These are phyloP conservation scores for Ceratina calcarata DNA, from an alignment of 1,140 invertebrate genomes.

Conservation along the genomic window DNA sequence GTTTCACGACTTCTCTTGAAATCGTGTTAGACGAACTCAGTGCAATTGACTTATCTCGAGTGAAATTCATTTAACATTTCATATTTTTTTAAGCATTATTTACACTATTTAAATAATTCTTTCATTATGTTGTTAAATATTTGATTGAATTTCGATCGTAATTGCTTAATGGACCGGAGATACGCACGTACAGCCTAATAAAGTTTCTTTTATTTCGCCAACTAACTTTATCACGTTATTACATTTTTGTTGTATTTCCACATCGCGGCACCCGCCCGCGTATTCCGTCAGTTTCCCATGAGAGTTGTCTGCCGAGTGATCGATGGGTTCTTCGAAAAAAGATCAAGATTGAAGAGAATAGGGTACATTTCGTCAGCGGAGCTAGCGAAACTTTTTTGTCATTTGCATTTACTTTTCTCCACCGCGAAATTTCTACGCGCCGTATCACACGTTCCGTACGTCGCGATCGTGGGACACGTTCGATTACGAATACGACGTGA, in stretches of 20 bases:
- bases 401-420: conserved; percentile 39
- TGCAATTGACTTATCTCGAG: too few species aligned
- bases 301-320: conserved; percentile 51
- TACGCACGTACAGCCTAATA: too few species aligned
- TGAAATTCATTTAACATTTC: too few species aligned
- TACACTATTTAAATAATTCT: too few species aligned
- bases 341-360: conserved; percentile 61
- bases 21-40: neutral
- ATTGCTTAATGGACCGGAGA: too few species aligned
- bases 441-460: neutral
- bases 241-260: conserved; percentile 51
- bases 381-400: conserved; percentile 35
- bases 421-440: conserved; percentile 18
- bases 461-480: neutral
- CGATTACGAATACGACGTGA: too few species aligned
- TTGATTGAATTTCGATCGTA: too few species aligned
- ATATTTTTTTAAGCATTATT: too few species aligned
- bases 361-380: conserved; percentile 26
- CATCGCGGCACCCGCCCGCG: conserved; percentile 10
- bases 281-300: conserved; percentile 35
- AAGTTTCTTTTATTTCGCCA: conserved; percentile 20
- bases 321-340: conserved; percentile 58
- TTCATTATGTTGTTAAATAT: too few species aligned
- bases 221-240: conserved; percentile 39
- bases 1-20: conserved; percentile 14